Percentiles rank a stretch among this genome's conserved stretches.
Evolutionary conservation across 2,113 vertebrate species (phyloP).

Genomic region (Dipodomys ordii): DNA sequence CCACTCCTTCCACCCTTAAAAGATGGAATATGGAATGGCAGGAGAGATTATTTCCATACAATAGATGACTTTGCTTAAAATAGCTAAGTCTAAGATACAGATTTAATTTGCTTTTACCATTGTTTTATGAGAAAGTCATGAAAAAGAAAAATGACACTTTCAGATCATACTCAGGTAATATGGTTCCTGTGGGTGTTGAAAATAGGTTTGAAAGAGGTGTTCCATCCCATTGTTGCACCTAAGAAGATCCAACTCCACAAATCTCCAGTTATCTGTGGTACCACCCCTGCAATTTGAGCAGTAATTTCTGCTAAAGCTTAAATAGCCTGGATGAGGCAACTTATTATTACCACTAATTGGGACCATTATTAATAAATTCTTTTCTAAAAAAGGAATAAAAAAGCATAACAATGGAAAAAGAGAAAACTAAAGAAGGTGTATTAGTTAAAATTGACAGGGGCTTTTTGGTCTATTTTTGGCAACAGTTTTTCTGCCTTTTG

Average conservation of each 20-base stretch:
- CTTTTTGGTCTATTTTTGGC: background rate
- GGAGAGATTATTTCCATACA: background rate
- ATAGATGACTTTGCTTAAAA: background rate
- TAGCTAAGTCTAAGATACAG: background rate
- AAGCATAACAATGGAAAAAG: background rate
- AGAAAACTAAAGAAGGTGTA: background rate
- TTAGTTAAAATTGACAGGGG: background rate
- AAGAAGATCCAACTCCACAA: background rate
- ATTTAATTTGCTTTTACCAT: background rate
- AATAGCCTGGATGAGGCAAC: background rate
- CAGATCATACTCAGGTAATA: background rate
- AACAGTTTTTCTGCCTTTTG: background rate
- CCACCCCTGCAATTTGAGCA: background rate
- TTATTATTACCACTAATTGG: background rate
- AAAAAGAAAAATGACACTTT: background rate
- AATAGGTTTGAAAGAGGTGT: background rate
- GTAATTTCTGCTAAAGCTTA: slow-evolving; percentile 39
- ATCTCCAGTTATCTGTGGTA: background rate
- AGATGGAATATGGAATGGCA: too few species aligned
- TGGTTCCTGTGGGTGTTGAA: background rate
- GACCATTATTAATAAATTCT: background rate
- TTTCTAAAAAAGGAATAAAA: background rate
- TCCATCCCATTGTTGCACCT: background rate
- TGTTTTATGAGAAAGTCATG: background rate
- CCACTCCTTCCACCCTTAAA: background rate